Evolutionary conservation across 2,113 vertebrate species (phyloP).

Genomic region (Uria lomvia): DNA sequence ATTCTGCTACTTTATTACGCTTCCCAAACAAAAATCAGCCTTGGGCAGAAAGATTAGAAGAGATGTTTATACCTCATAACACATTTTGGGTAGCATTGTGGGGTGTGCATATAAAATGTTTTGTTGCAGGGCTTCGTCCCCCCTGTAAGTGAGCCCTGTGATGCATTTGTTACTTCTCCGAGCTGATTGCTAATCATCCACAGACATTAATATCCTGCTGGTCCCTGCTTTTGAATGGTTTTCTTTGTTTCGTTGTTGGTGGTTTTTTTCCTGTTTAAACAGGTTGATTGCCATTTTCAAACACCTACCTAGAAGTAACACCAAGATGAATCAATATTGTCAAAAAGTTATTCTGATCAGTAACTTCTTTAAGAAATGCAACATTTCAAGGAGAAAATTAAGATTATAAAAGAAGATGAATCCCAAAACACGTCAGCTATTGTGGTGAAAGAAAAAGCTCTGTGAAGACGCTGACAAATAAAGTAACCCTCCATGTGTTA

Average conservation of each 20-base stretch:
- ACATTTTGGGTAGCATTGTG: neutral
- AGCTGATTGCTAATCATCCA: constrained; percentile 6
- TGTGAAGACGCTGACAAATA: neutral
- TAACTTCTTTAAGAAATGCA: neutral
- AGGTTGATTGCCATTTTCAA: neutral
- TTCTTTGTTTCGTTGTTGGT: neutral
- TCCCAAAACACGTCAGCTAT: neutral
- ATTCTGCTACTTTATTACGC: neutral
- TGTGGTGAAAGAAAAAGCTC: neutral
- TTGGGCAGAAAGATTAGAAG: constrained; percentile 21
- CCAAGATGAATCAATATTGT: neutral
- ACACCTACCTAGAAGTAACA: neutral
- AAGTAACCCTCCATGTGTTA: neutral
- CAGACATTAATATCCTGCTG: neutral
- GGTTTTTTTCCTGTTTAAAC: neutral
- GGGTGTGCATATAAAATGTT: neutral
- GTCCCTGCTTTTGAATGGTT: neutral
- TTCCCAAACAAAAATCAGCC: constrained; percentile 8
- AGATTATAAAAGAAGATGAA: neutral
- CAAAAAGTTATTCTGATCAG: neutral
- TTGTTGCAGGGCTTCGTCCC: neutral
- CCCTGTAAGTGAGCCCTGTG: neutral
- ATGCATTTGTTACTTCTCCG: neutral
- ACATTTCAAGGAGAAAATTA: neutral
- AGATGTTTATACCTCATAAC: neutral